Conservation (phyloP, 2,797 vertebrate species). For the Ctenochaetus hawaiiensis region DNA sequence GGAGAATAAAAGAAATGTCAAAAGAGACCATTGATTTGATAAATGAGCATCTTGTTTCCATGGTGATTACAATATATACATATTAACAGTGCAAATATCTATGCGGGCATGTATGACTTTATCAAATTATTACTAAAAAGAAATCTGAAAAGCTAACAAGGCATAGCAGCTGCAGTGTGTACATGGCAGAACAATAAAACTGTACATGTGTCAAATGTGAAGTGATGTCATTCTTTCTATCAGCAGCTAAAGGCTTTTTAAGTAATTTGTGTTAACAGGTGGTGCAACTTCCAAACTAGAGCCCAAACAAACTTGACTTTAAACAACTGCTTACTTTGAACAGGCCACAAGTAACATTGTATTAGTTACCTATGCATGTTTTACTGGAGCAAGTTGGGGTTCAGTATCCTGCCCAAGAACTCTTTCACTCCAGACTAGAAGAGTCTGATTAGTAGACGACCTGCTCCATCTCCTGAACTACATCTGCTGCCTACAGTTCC, state of each 20-base stretch:
- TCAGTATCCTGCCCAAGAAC: too few relatives aligned
- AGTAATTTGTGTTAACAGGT: too few relatives aligned
- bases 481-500: too few relatives aligned
- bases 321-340: too few relatives aligned
- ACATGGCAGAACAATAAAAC: constrained; percentile 95
- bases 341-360: too few relatives aligned
- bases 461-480: too few relatives aligned
- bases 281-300: too few relatives aligned
- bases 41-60: constrained; percentile 94
- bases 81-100: constrained; percentile 86
- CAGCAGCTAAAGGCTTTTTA: neutral
- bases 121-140: constrained; percentile 85
- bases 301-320: too few relatives aligned
- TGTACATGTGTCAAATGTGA: constrained; percentile 91
- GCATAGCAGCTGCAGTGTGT: constrained; percentile 94
- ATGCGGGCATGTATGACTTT: constrained; percentile 95
- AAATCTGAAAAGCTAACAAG: constrained; percentile 89
- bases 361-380: too few relatives aligned
- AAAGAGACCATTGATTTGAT: constrained; percentile 88
- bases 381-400: too few relatives aligned
- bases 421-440: too few relatives aligned
- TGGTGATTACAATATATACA: constrained; percentile 91
- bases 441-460: too few relatives aligned
- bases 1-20: constrained; percentile 82
- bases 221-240: constrained; percentile 66